Conservation (phyloP, 2,888 invertebrate genomes). For the Cyrtodaria siliqua region DNA sequence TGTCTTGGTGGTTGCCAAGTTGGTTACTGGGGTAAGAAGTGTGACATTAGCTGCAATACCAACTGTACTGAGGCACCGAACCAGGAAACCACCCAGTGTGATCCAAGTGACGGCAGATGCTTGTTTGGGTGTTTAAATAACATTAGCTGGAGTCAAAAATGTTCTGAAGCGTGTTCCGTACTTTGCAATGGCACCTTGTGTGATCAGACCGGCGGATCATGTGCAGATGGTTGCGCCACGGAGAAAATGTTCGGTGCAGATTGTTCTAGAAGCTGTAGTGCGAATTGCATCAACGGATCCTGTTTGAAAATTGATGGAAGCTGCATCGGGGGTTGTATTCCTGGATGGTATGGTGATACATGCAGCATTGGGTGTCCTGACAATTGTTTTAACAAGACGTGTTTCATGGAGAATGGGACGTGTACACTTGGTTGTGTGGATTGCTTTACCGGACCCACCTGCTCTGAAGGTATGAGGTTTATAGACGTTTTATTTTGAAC, state of each 20-base stretch:
- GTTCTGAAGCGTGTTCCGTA: slow-evolving; percentile 4
- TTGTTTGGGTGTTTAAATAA: no score
- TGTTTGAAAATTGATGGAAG: not conserved
- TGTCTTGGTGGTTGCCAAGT: not conserved
- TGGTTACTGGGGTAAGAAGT: not conserved
- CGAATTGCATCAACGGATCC: not conserved
- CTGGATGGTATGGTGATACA: not conserved
- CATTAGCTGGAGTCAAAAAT: not conserved
- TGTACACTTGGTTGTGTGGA: not conserved
- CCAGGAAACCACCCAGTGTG: not conserved
- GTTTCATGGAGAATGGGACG: slow-evolving; percentile 1
- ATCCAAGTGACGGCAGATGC: not conserved
- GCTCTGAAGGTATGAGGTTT: not conserved
- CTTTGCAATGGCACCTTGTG: not conserved
- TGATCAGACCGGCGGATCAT: not conserved
- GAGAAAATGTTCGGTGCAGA: no score
- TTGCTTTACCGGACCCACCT: not conserved
- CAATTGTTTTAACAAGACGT: not conserved
- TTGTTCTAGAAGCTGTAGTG: not conserved
- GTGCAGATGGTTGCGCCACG: no score
- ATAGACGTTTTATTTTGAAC: no score
- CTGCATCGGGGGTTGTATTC: not conserved
- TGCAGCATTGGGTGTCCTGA: not conserved
- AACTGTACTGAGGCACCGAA: slow-evolving; percentile 4
- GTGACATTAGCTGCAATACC: slow-evolving; percentile 5